Conservation (phyloP, 2,888 invertebrate genomes). For the Harpalus rubripes region DNA sequence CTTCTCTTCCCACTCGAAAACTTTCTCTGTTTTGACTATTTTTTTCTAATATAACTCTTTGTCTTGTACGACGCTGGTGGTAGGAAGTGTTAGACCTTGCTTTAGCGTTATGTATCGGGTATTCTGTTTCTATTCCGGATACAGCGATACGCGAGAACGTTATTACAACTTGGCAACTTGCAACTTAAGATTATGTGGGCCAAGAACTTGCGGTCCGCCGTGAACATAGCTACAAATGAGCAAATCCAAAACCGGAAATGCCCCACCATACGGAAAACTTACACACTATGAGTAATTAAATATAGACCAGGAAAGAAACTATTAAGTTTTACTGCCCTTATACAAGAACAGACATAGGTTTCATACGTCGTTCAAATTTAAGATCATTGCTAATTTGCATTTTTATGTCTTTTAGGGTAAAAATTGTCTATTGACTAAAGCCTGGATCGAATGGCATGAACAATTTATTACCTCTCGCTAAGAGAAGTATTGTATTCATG, state of each 20-base stretch:
- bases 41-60: not conserved
- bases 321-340: not conserved
- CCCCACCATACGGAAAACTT: not conserved
- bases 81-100: too few species aligned
- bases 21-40: too few species aligned
- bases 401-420: too few species aligned
- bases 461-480: too few species aligned
- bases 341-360: too few species aligned
- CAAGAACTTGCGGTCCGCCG: not conserved
- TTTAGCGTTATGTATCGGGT: not conserved
- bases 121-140: not conserved
- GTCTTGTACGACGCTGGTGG: too few species aligned
- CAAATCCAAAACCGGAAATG: not conserved
- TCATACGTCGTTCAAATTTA: too few species aligned
- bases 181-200: slow-evolving; percentile 31
- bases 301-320: not conserved
- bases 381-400: too few species aligned
- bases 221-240: not conserved
- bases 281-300: not conserved
- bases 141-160: slow-evolving; percentile 31
- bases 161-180: slow-evolving; percentile 47
- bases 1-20: too few species aligned
- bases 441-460: too few species aligned
- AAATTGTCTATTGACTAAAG: too few species aligned
- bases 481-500: too few species aligned